Percentiles rank a stretch among this genome's conserved stretches.
Evolutionary conservation across 2,888 invertebrate genomes (phyloP).

Genomic region (Synergus itoensis): DNA sequence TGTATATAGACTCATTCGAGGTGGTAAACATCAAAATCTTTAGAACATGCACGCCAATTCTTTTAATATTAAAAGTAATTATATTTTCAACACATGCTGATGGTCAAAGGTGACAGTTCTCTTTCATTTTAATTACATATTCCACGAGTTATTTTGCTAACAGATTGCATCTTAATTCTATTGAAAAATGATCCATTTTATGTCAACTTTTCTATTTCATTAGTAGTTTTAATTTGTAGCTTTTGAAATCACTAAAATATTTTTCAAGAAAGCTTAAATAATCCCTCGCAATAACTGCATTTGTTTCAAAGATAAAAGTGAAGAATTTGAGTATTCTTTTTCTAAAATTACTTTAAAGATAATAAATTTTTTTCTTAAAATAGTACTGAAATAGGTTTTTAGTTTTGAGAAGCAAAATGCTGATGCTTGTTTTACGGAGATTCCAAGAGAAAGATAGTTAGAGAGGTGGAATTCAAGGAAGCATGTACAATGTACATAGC

Average conservation of each 20-base stretch:
- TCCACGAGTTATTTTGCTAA: background rate
- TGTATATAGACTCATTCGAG: background rate
- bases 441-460: constrained; percentile 31
- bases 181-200: too few relatives aligned
- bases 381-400: background rate
- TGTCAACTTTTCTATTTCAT: too few relatives aligned
- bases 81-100: background rate
- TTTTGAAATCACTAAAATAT: too few relatives aligned
- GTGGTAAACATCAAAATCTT: background rate
- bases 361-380: background rate
- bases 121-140: background rate
- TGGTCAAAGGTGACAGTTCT: background rate
- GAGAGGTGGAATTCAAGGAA: constrained; percentile 33
- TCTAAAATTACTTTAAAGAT: background rate
- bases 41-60: background rate
- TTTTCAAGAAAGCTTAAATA: too few relatives aligned
- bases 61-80: background rate
- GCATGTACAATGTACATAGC: constrained; percentile 22
- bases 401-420: constrained; percentile 35
- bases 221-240: too few relatives aligned
- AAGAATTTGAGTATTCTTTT: background rate
- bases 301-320: too few relatives aligned
- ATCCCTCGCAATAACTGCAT: too few relatives aligned
- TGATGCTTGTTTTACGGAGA: constrained; percentile 31
- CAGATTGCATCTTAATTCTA: too few relatives aligned